phyloP scores from a whole-genome alignment of 2,888 invertebrate genomes.

The Dione juno region DNA sequence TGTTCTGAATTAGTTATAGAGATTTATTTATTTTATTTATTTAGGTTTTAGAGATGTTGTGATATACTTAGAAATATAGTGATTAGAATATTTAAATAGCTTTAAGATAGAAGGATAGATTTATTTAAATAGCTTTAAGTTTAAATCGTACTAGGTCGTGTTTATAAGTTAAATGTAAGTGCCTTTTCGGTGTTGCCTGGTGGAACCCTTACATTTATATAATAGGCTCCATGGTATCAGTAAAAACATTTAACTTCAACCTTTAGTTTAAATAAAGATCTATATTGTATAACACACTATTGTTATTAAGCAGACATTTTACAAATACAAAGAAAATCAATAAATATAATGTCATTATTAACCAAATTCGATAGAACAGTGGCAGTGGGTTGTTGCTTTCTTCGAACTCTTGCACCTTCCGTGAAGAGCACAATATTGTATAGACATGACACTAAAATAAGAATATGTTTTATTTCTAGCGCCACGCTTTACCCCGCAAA shows the following conservation, averaged over 20 bases:
- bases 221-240: background rate
- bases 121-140: no score
- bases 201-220: no score
- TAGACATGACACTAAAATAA: conserved; percentile 27
- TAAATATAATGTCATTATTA: conserved; percentile 48
- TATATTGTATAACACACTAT: background rate
- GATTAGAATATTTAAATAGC: no score
- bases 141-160: no score
- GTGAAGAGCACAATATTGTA: conserved; percentile 33
- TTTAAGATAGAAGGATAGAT: no score
- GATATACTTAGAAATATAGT: no score
- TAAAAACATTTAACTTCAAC: background rate
- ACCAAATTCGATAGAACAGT: conserved; percentile 47
- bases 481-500: background rate
- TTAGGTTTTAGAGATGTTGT: no score
- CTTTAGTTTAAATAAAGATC: background rate
- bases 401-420: conserved; percentile 49
- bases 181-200: no score
- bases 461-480: background rate
- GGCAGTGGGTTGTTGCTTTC: conserved; percentile 48
- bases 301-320: conserved; percentile 7
- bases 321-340: conserved; percentile 39
- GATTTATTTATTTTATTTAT: no score
- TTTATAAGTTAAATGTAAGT: no score
- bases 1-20: no score